phyloP scores from a whole-genome alignment of 1,140 invertebrate genomes.

The Riptortus pedestris region DNA sequence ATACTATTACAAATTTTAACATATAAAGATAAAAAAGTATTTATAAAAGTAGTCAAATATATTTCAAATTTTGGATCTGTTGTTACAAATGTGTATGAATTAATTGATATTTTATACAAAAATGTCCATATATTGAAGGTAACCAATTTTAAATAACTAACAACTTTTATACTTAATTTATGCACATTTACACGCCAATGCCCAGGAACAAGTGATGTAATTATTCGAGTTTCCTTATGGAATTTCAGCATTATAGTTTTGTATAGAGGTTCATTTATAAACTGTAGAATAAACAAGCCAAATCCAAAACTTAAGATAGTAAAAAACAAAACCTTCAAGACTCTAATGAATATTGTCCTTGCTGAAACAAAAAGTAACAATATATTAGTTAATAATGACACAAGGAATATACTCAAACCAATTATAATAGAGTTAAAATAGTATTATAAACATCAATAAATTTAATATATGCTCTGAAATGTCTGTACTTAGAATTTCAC shows the following conservation, averaged over 20 bases:
- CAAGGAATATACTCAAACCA: no score
- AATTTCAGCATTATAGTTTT: neutral
- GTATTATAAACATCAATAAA: no score
- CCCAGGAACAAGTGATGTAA: neutral
- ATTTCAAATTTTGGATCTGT: neutral
- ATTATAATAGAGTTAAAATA: no score
- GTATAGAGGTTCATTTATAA: neutral
- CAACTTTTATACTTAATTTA: neutral
- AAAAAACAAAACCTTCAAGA: neutral
- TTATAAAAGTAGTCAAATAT: neutral
- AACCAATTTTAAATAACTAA: neutral
- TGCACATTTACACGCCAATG: neutral
- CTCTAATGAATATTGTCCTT: neutral
- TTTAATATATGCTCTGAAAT: no score
- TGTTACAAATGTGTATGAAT: neutral
- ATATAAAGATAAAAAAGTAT: neutral
- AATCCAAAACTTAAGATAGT: neutral
- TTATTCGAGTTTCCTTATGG: neutral
- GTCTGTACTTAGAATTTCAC: no score
- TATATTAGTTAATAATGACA: no score
- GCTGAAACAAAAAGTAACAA: slow-evolving; percentile 4
- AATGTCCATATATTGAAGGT: neutral
- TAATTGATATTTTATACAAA: neutral
- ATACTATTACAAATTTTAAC: neutral
- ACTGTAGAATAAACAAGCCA: neutral